A percentile compares a stretch with the other conserved stretches of the same genome.
Evolutionary conservation across 2,888 invertebrate genomes (phyloP).

Genomic region (Drosophila histrio): DNA sequence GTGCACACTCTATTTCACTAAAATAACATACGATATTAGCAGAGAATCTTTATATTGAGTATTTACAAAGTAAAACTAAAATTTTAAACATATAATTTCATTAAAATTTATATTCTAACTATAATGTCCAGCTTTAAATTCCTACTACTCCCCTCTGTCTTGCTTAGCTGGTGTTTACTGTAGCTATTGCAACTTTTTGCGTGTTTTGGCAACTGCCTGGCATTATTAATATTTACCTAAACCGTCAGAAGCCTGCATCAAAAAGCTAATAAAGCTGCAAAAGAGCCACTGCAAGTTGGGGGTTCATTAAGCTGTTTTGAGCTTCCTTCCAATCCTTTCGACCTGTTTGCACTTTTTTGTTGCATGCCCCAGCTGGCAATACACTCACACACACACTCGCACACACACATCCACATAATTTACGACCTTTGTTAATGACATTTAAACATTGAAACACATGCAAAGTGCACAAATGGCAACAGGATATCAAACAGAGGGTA

Average conservation of each 20-base stretch:
- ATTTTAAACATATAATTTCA: too few relatives aligned
- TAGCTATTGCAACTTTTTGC: conserved; percentile 16
- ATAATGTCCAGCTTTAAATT: not conserved
- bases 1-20: too few relatives aligned
- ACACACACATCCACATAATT: conserved; percentile 57
- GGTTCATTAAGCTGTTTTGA: conserved; percentile 37
- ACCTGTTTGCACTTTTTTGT: conserved; percentile 57
- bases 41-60: too few relatives aligned
- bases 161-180: conserved; percentile 16
- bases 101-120: too few relatives aligned
- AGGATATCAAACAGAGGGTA: conserved; percentile 15
- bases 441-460: conserved; percentile 78
- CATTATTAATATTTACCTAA: conserved; percentile 79
- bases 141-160: not conserved
- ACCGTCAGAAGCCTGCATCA: conserved; percentile 33
- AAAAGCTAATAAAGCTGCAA: conserved; percentile 72
- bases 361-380: conserved; percentile 39
- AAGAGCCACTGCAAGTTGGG: not conserved
- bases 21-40: too few relatives aligned
- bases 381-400: not conserved
- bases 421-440: conserved; percentile 77
- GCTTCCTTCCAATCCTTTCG: not conserved
- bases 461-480: conserved; percentile 60
- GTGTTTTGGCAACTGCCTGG: conserved; percentile 5
- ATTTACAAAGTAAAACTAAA: too few relatives aligned